A percentile compares a stretch with the other conserved stretches of the same genome.
phyloP scores from a whole-genome alignment of 2,113 vertebrate genomes.

The Corynorhinus townsendii region DNA sequence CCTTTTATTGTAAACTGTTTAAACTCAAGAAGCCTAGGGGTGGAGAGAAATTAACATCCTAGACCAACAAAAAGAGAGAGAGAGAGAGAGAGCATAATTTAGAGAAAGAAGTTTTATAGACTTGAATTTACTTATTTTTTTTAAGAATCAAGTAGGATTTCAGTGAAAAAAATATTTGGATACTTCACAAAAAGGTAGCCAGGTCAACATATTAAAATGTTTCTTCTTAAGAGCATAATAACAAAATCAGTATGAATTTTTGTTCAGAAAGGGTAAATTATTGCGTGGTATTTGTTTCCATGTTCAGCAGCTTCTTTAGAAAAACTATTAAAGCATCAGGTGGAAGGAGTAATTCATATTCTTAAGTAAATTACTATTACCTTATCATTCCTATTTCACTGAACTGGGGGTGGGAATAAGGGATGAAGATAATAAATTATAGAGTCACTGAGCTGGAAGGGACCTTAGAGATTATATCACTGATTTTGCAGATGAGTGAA shows the following conservation, averaged over 20 bases:
- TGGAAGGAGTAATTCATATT: neutral
- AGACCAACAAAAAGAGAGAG: neutral
- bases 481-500: slow-evolving; percentile 7
- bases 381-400: neutral
- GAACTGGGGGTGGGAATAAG: neutral
- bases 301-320: neutral
- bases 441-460: neutral
- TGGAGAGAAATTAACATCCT: neutral
- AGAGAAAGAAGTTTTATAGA: neutral
- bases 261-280: neutral
- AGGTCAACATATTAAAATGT: neutral
- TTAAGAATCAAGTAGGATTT: neutral
- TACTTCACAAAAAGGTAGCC: neutral
- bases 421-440: neutral
- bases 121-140: neutral
- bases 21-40: neutral
- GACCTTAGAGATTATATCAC: neutral
- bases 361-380: neutral
- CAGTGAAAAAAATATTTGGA: neutral
- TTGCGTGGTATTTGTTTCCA: neutral
- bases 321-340: neutral
- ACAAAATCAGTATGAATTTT: neutral
- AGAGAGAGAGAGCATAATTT: neutral
- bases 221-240: neutral
- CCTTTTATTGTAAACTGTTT: neutral